A percentile compares a stretch with the other conserved stretches of the same genome.
Conservation (phyloP, 1,140 invertebrate genomes). For the Drosophila navojoa region DNA sequence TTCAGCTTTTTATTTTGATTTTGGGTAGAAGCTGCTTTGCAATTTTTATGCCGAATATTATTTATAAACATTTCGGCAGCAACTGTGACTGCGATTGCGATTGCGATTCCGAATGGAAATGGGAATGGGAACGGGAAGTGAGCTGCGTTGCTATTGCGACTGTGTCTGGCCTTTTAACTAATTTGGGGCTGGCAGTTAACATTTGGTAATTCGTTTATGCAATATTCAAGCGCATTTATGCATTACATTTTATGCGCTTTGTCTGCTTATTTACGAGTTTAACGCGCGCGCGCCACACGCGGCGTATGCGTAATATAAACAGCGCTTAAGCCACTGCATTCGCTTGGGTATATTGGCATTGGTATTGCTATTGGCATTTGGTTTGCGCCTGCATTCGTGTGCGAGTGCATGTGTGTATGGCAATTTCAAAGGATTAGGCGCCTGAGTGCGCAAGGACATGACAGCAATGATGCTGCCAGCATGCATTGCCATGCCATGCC, state of each 20-base stretch:
- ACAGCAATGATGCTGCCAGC: constrained; percentile 53
- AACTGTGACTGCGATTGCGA: constrained; percentile 9
- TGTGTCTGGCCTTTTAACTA: constrained; percentile 58
- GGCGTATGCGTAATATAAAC: constrained; percentile 74
- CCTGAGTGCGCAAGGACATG: constrained; percentile 72
- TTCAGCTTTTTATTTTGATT: constrained; percentile 10
- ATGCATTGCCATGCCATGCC: constrained; percentile 6
- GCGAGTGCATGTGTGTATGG: constrained; percentile 35
- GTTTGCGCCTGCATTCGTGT: background rate
- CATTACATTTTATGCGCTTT: constrained; percentile 68
- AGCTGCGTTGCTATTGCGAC: background rate
- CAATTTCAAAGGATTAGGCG: constrained; percentile 78
- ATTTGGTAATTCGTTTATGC: constrained; percentile 74
- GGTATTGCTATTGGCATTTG: constrained; percentile 34
- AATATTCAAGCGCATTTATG: constrained; percentile 72
- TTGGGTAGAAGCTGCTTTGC: constrained; percentile 46
- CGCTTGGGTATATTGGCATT: constrained; percentile 22
- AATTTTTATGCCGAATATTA: constrained; percentile 72
- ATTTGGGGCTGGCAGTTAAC: constrained; percentile 59
- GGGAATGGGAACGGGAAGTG: background rate
- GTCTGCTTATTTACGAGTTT: constrained; percentile 71
- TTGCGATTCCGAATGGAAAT: background rate
- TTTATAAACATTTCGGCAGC: constrained; percentile 46
- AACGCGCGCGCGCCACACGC: constrained; percentile 33
- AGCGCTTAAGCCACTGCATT: constrained; percentile 25